A percentile compares a stretch with the other conserved stretches of the same genome.
Evolutionary conservation across 2,113 vertebrate species (phyloP).

Genomic region (Oreotrochilus melanogaster): DNA sequence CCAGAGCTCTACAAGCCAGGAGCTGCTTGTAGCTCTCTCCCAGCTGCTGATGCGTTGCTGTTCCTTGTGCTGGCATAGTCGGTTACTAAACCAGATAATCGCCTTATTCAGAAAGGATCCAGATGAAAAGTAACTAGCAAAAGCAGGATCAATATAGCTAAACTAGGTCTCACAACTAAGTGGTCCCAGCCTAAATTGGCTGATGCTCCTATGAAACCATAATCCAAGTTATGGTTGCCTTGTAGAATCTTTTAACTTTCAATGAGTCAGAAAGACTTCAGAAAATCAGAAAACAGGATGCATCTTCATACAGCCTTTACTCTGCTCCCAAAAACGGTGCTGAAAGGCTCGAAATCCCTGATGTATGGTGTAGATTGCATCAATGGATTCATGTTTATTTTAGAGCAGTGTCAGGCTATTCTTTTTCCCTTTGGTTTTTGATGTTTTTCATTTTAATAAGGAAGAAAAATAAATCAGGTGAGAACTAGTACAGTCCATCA

Average conservation of each 20-base stretch:
- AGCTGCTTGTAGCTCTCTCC: background rate
- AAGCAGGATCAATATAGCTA: background rate
- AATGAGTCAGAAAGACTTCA: background rate
- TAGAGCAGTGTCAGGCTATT: background rate
- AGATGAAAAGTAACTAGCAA: background rate
- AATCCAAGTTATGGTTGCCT: background rate
- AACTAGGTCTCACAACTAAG: background rate
- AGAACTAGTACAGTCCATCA: background rate
- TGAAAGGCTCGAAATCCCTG: background rate
- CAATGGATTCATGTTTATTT: background rate
- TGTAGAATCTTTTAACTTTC: background rate
- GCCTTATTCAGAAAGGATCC: background rate
- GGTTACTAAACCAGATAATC: background rate
- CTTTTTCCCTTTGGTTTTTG: background rate
- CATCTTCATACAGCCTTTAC: background rate
- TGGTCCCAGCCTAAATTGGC: background rate
- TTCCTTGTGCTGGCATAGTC: background rate
- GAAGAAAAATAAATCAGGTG: background rate
- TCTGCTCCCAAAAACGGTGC: background rate
- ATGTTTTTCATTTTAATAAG: background rate
- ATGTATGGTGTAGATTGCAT: fast-evolving
- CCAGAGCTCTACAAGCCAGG: background rate
- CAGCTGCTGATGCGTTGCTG: background rate
- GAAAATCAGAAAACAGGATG: background rate
- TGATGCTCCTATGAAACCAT: background rate